Evolutionary conservation across 2,113 vertebrate species (phyloP).

Genomic region (Sakesphorus luctuosus): DNA sequence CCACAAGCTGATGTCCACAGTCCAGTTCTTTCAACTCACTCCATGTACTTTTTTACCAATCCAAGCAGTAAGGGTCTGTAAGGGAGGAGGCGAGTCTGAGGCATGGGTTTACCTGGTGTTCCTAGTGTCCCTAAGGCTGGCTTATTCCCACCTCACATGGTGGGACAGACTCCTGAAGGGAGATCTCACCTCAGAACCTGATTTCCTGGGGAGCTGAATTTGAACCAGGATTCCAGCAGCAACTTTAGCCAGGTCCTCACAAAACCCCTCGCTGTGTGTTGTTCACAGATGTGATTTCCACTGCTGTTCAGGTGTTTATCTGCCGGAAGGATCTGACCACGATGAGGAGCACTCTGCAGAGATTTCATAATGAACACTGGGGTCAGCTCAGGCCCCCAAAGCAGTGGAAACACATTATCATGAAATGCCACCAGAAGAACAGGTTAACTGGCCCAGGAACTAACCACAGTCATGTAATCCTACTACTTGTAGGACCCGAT

Average conservation of each 20-base stretch:
- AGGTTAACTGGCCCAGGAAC: not conserved
- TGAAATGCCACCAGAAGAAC: not conserved
- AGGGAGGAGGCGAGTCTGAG: not conserved
- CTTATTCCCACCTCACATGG: rapidly evolving
- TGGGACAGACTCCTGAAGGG: not conserved
- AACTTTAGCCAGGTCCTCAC: not conserved
- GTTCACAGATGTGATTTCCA: not conserved
- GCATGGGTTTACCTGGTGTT: not conserved
- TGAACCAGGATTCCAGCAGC: not conserved
- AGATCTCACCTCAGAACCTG: not conserved
- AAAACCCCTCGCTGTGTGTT: rapidly evolving
- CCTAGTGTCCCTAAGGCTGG: rapidly evolving
- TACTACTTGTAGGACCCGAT: not conserved
- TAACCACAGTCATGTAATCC: not conserved
- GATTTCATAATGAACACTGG: not conserved
- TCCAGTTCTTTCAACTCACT: not conserved
- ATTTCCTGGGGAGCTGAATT: not conserved
- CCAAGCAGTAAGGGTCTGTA: not conserved
- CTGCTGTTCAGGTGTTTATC: not conserved
- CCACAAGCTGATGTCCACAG: not conserved
- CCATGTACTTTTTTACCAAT: not conserved
- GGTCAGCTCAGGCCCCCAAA: not conserved
- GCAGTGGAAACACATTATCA: not conserved
- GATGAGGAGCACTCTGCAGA: not conserved
- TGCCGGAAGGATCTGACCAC: not conserved